Evolutionary conservation across 2,888 invertebrate species (phyloP).

Genomic region (Ametastegia equiseti): DNA sequence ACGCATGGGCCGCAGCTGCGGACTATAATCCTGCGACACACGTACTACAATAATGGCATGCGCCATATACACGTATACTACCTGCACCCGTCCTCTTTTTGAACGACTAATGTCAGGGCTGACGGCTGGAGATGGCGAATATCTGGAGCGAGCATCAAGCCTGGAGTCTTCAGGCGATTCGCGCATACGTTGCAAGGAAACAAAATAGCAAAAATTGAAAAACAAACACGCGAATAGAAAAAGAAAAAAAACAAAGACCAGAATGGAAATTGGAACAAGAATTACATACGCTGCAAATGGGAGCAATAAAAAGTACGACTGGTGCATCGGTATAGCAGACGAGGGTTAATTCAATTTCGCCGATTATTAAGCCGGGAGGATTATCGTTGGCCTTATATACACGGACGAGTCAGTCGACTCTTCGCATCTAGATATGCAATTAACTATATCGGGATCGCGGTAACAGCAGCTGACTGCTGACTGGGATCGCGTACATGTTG

Average conservation of each 20-base stretch:
- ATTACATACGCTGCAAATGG: not conserved
- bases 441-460: not conserved
- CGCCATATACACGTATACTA: no score
- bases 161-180: no score
- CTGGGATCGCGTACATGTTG: not conserved
- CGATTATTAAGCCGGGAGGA: conserved; percentile 5
- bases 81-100: no score
- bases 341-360: conserved; percentile 1
- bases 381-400: not conserved
- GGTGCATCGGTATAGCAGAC: not conserved
- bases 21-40: not conserved
- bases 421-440: not conserved
- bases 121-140: no score
- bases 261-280: not conserved
- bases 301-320: not conserved
- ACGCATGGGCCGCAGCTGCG: not conserved
- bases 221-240: not conserved
- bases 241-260: not conserved
- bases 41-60: no score
- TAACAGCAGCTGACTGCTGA: conserved; percentile 15
- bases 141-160: no score
- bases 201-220: no score
- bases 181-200: no score
- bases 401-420: no score
- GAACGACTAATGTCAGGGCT: no score